Conservation (phyloP, 2,888 invertebrate genomes). For the Parnassius glacialis region DNA sequence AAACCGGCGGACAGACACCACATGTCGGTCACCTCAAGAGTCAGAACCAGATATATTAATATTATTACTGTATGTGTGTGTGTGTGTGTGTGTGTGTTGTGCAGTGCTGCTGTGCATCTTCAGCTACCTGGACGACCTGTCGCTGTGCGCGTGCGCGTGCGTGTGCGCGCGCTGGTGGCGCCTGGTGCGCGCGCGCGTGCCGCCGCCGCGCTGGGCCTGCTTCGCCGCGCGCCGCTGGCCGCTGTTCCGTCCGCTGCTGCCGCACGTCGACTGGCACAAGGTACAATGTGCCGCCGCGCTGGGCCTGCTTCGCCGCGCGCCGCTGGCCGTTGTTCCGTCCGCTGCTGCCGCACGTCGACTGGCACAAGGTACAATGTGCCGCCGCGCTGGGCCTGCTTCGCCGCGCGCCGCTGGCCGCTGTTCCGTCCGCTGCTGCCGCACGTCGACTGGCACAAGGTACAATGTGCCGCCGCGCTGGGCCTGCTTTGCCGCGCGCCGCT, state of each 20-base stretch:
- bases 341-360: too few relatives aligned
- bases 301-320: too few relatives aligned
- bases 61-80: background rate
- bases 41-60: background rate
- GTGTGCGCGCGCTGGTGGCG: slow-evolving; percentile 93
- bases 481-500: too few relatives aligned
- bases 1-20: too few relatives aligned
- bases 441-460: too few relatives aligned
- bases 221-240: slow-evolving; percentile 92
- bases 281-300: slow-evolving; percentile 48
- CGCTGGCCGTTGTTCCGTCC: too few relatives aligned
- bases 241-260: slow-evolving; percentile 87
- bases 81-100: background rate
- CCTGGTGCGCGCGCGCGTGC: slow-evolving; percentile 88
- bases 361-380: too few relatives aligned
- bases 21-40: too few relatives aligned
- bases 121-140: slow-evolving; percentile 94
- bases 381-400: too few relatives aligned
- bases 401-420: too few relatives aligned
- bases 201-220: slow-evolving; percentile 89
- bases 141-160: slow-evolving; percentile 92
- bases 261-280: slow-evolving; percentile 89
- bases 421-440: too few relatives aligned
- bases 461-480: too few relatives aligned
- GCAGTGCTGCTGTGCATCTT: slow-evolving; percentile 92